These are phyloP conservation scores for Drosophila nr. perissopoda DNA, from an alignment of 2,888 invertebrate species.

Conservation along the genomic window DNA sequence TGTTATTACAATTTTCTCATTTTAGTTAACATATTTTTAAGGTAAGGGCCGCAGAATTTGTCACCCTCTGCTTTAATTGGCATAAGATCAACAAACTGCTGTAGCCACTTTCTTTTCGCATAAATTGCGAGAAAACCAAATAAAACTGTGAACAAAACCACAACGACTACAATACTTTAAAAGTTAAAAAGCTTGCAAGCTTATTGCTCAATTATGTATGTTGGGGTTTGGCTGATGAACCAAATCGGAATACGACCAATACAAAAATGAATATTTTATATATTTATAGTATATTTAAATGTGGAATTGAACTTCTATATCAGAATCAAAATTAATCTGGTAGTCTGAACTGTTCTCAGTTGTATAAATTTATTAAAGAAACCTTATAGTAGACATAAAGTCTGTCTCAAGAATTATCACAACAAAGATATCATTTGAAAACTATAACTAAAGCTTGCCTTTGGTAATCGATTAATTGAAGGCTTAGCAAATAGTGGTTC, in stretches of 20 bases:
- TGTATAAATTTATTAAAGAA: background rate
- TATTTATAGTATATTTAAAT: background rate
- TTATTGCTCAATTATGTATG: background rate
- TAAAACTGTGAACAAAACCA: slow-evolving; percentile 16
- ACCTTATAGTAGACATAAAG: background rate
- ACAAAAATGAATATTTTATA: background rate
- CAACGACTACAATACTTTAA: slow-evolving; percentile 6
- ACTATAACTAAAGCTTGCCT: background rate
- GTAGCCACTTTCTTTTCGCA: slow-evolving; percentile 47
- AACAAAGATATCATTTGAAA: background rate
- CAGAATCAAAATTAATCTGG: background rate
- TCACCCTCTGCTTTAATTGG: slow-evolving; percentile 58
- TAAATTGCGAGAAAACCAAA: slow-evolving; percentile 18
- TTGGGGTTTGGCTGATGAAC: background rate
- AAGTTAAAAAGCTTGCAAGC: slow-evolving; percentile 1
- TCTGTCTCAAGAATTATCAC: background rate
- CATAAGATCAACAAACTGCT: slow-evolving; percentile 54
- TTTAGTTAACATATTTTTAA: slow-evolving; percentile 38
- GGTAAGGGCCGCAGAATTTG: slow-evolving; percentile 53
- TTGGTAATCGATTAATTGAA: background rate
- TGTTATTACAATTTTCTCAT: slow-evolving; percentile 16
- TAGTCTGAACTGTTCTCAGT: background rate
- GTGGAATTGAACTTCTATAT: background rate
- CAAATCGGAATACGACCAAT: background rate
- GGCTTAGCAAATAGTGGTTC: background rate